These are phyloP conservation scores for Acanthococcus lagerstroemiae DNA, from an alignment of 2,888 invertebrate species.

Conservation along the genomic window DNA sequence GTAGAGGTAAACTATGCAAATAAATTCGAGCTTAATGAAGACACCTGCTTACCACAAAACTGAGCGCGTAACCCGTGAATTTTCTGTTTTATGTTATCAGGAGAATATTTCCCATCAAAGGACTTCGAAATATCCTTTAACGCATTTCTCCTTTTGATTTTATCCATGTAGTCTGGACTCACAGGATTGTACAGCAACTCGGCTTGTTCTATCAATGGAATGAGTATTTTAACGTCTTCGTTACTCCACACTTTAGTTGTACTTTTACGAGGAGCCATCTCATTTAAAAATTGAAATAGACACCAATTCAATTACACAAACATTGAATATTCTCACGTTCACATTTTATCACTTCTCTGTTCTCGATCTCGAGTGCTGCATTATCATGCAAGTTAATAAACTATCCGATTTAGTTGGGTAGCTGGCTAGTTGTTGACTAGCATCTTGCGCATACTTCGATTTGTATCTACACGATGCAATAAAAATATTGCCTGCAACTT, in stretches of 20 bases:
- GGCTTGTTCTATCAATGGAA: background rate
- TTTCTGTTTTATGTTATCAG: too few species aligned
- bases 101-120: too few species aligned
- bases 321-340: too few species aligned
- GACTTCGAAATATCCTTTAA: too few species aligned
- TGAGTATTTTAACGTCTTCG: background rate
- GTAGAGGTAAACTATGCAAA: too few species aligned
- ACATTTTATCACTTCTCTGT: too few species aligned
- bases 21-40: too few species aligned
- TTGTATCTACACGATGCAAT: background rate
- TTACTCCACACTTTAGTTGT: background rate
- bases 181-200: background rate
- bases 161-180: background rate
- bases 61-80: too few species aligned
- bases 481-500: background rate
- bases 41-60: too few species aligned
- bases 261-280: background rate
- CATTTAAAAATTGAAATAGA: background rate
- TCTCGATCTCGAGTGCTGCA: too few species aligned
- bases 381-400: too few species aligned
- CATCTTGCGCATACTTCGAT: background rate
- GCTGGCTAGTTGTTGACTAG: background rate
- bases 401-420: background rate
- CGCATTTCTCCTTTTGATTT: background rate
- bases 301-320: background rate